Conservation (phyloP, 92 coral and sea anemone species). For the Heliopora coerulea region DNA sequence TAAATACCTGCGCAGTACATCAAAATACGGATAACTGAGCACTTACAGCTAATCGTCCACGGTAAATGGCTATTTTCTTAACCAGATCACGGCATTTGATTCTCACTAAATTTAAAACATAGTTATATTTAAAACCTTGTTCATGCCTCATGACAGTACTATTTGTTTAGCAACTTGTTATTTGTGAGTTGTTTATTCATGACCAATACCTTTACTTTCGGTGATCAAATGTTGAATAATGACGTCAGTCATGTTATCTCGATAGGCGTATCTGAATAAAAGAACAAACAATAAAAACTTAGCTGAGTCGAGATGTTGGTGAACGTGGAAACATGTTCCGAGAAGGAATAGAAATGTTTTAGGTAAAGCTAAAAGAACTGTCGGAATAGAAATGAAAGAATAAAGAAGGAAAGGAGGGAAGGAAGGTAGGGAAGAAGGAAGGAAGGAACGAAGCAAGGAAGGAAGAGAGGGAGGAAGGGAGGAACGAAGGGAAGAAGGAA, state of each 20-base stretch:
- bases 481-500: neutral
- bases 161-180: no score
- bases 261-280: conserved; percentile 74
- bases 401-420: no score
- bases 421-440: neutral
- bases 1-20: no score
- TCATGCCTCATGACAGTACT: no score
- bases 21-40: neutral
- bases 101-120: conserved; percentile 57
- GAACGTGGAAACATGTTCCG: no score
- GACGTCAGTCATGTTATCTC: conserved; percentile 98
- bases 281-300: neutral
- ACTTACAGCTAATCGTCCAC: conserved; percentile 95
- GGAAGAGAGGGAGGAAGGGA: no score
- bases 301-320: no score
- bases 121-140: no score
- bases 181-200: no score
- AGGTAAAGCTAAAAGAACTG: neutral
- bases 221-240: conserved; percentile 91
- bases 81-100: conserved; percentile 96
- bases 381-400: neutral
- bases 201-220: conserved; percentile 99
- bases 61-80: conserved; percentile 94
- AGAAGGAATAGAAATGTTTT: no score
- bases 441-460: neutral